A percentile compares a stretch with the other conserved stretches of the same genome.
These are phyloP conservation scores for Delphinus delphis DNA, from an alignment of 2,113 vertebrate genomes.

Conservation along the genomic window DNA sequence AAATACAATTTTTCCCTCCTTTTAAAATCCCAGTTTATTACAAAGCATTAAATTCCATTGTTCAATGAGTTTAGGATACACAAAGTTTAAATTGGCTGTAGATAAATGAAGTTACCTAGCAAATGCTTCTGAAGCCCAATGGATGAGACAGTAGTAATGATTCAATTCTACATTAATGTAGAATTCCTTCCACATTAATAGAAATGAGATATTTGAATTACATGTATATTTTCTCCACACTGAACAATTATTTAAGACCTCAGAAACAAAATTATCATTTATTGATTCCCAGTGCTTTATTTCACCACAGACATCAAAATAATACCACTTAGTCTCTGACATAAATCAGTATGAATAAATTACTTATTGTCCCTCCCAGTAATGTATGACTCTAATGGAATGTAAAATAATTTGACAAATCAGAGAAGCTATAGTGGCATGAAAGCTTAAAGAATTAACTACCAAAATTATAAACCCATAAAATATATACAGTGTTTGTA, in stretches of 20 bases:
- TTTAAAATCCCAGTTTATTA: not conserved
- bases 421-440: not conserved
- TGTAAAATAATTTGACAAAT: not conserved
- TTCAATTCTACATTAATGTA: not conserved
- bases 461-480: not conserved
- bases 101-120: not conserved
- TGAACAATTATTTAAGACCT: not conserved
- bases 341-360: constrained; percentile 28
- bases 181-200: not conserved
- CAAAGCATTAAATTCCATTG: not conserved
- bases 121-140: not conserved
- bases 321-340: not conserved
- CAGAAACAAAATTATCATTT: not conserved
- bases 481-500: not conserved
- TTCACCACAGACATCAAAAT: not conserved
- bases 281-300: not conserved
- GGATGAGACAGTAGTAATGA: not conserved
- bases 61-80: not conserved
- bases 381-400: not conserved
- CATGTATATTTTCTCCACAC: not conserved
- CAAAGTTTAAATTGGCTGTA: not conserved
- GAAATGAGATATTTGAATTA: not conserved
- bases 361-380: not conserved
- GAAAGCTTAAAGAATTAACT: constrained; percentile 1
- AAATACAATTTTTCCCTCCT: not conserved